phyloP scores from a whole-genome alignment of 1,140 invertebrate genomes.

The Myzus persicae region DNA sequence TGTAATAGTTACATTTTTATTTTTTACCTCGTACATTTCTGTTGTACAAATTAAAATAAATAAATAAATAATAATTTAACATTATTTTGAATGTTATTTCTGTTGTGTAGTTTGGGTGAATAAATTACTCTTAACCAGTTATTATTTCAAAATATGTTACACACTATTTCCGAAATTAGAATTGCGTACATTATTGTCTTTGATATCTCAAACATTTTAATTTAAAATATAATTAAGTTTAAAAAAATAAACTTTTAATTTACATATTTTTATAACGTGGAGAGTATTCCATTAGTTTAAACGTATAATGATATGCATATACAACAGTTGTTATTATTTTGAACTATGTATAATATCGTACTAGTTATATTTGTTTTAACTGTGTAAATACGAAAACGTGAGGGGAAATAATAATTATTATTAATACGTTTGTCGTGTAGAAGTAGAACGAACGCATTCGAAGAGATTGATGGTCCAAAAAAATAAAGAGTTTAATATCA shows the following conservation, averaged over 20 bases:
- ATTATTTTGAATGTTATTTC: neutral
- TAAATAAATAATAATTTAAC: no score
- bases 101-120: neutral
- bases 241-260: neutral
- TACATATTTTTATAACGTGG: neutral
- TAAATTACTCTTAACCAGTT: neutral
- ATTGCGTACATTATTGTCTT: neutral
- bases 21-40: no score
- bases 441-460: neutral
- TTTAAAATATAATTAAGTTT: neutral
- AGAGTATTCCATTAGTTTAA: neutral
- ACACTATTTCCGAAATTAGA: neutral
- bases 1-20: no score
- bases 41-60: no score
- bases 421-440: neutral
- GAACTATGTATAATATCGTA: neutral
- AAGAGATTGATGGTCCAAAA: neutral
- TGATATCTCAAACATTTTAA: neutral
- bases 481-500: no score
- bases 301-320: neutral
- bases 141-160: neutral
- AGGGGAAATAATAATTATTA: neutral
- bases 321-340: slow-evolving; percentile 10
- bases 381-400: neutral
- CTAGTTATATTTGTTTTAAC: neutral